A percentile compares a stretch with the other conserved stretches of the same genome.
Evolutionary conservation across 2,797 vertebrate genomes (phyloP).

Genomic region (Sebastiscus albofasciatus): DNA sequence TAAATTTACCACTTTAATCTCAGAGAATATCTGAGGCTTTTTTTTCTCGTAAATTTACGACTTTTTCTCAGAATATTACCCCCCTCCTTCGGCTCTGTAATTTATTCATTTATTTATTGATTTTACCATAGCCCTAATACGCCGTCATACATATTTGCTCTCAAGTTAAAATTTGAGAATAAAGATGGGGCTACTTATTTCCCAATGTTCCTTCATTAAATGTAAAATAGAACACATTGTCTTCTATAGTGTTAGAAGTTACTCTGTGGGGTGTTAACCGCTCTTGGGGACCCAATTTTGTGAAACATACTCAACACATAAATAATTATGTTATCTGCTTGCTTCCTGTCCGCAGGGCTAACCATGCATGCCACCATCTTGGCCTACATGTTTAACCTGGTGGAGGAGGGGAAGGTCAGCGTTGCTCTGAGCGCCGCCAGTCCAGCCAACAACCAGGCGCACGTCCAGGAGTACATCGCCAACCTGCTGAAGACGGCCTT

Average conservation of each 20-base stretch:
- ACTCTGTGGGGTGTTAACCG: not conserved
- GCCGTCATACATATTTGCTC: not conserved
- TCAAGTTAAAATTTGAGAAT: not conserved
- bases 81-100: not conserved
- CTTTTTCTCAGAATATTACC: not conserved
- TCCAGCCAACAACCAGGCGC: slow-evolving; percentile 92
- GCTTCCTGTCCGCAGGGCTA: slow-evolving; percentile 83
- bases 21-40: too few relatives aligned
- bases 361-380: slow-evolving; percentile 99
- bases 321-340: not conserved
- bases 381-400: slow-evolving; percentile 98
- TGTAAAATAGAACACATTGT: not conserved
- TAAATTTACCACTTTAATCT: too few relatives aligned
- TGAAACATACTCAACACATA: not conserved
- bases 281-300: not conserved
- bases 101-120: not conserved
- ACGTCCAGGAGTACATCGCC: slow-evolving; percentile 97
- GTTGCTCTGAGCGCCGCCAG: slow-evolving; percentile 89
- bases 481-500: slow-evolving; percentile 98
- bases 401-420: slow-evolving; percentile 97
- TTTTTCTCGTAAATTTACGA: not conserved
- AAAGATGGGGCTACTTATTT: not conserved
- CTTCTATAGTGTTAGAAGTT: not conserved
- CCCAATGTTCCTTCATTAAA: not conserved
- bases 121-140: not conserved